Conservation (phyloP, 2,797 vertebrate species). For the Cheirogaleus major region DNA sequence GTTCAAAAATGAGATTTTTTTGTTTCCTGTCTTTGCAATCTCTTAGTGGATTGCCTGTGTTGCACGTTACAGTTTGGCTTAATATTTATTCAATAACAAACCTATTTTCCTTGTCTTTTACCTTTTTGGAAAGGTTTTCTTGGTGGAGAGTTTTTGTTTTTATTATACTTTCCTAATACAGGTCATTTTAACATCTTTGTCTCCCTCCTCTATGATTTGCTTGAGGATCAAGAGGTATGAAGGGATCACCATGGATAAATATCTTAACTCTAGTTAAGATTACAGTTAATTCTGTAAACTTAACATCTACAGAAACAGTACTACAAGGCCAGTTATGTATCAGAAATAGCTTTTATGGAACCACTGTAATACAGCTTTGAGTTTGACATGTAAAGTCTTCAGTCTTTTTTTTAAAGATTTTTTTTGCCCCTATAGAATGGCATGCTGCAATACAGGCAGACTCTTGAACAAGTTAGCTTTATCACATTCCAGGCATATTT, state of each 20-base stretch:
- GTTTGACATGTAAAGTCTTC: not conserved
- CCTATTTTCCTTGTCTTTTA: not conserved
- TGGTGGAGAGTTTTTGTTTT: not conserved
- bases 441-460: not conserved
- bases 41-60: not conserved
- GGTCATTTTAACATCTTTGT: not conserved
- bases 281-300: not conserved
- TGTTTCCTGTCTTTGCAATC: not conserved
- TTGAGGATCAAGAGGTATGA: not conserved
- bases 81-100: not conserved
- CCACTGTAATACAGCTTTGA: not conserved
- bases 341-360: not conserved
- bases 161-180: not conserved
- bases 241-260: not conserved
- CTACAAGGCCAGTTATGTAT: not conserved
- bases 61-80: not conserved
- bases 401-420: not conserved
- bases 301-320: not conserved
- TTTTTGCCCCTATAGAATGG: accelerated
- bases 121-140: not conserved
- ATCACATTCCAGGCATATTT: not conserved
- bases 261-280: not conserved
- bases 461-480: not conserved
- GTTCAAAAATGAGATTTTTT: not conserved
- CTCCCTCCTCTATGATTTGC: not conserved